Evolutionary conservation across 2,888 invertebrate genomes (phyloP).

Genomic region (Danaus chrysippus): DNA sequence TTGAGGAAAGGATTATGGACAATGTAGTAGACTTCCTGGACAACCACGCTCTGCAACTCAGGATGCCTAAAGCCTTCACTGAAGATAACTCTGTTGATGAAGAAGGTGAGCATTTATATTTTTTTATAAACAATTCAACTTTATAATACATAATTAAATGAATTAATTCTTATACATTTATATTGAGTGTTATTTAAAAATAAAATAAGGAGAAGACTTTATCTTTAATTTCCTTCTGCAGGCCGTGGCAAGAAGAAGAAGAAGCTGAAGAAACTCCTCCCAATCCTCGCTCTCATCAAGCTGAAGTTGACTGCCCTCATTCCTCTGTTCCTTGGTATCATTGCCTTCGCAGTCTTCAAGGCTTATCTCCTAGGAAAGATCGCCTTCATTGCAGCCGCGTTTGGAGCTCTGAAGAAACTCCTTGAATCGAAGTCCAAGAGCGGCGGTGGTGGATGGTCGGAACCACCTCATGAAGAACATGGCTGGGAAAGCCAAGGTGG

Average conservation of each 20-base stretch:
- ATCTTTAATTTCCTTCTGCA: constrained; percentile 45
- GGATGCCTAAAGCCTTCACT: constrained; percentile 69
- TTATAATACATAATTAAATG: too few relatives aligned
- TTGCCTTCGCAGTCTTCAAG: constrained; percentile 90
- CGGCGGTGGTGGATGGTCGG: constrained; percentile 78
- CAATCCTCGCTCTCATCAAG: constrained; percentile 87
- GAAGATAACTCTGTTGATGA: constrained; percentile 70
- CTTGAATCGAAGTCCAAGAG: constrained; percentile 85
- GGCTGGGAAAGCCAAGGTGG: constrained; percentile 70
- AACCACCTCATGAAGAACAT: constrained; percentile 81
- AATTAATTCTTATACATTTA: too few relatives aligned
- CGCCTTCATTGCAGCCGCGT: constrained; percentile 86
- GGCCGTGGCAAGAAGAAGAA: constrained; percentile 90
- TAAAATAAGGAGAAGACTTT: neutral
- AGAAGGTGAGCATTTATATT: constrained; percentile 52
- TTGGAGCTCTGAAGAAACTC: constrained; percentile 83
- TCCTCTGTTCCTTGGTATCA: constrained; percentile 85
- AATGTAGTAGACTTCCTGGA: constrained; percentile 70
- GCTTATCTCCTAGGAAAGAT: constrained; percentile 90
- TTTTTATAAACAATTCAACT: too few relatives aligned
- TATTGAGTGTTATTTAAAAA: too few relatives aligned
- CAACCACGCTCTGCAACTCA: constrained; percentile 63
- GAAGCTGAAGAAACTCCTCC: constrained; percentile 86
- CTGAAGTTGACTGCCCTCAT: constrained; percentile 87
- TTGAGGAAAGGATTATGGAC: constrained; percentile 71